A percentile compares a stretch with the other conserved stretches of the same genome.
Conservation (phyloP, 2,888 invertebrate genomes). For the Rambutsinella grinnellia region DNA sequence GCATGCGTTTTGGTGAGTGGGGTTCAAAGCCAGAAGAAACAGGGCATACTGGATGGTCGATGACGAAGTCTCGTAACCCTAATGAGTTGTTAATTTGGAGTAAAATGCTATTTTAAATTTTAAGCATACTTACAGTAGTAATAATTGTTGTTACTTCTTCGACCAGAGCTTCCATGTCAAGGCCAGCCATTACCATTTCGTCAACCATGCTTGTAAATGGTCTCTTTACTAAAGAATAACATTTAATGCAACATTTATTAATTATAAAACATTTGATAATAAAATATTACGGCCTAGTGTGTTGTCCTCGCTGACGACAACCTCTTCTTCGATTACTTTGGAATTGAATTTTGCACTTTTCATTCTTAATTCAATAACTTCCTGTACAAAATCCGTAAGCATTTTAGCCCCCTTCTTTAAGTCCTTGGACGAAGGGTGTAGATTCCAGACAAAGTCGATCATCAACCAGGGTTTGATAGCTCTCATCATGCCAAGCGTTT, state of each 20-base stretch:
- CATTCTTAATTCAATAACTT: not conserved
- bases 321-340: not conserved
- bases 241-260: not conserved
- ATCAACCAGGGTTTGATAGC: slow-evolving; percentile 7
- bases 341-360: not conserved
- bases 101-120: not conserved
- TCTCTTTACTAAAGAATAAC: not conserved
- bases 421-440: not conserved
- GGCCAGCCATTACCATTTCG: slow-evolving; percentile 9
- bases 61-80: slow-evolving; percentile 8
- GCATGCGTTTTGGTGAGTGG: slow-evolving; percentile 7
- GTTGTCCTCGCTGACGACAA: not conserved
- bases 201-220: slow-evolving; percentile 9
- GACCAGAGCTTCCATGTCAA: slow-evolving; percentile 1
- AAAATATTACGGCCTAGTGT: not conserved
- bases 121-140: not conserved
- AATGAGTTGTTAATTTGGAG: not conserved
- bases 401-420: not conserved
- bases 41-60: slow-evolving; percentile 7
- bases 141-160: slow-evolving; percentile 10
- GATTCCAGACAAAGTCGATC: slow-evolving; percentile 3
- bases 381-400: not conserved
- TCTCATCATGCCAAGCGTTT: not conserved
- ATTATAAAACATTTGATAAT: not conserved
- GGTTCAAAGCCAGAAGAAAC: slow-evolving; percentile 11